Percentiles rank a stretch among this genome's conserved stretches.
Conservation (phyloP, 2,113 vertebrate species). For the Ardeotis arabs region DNA sequence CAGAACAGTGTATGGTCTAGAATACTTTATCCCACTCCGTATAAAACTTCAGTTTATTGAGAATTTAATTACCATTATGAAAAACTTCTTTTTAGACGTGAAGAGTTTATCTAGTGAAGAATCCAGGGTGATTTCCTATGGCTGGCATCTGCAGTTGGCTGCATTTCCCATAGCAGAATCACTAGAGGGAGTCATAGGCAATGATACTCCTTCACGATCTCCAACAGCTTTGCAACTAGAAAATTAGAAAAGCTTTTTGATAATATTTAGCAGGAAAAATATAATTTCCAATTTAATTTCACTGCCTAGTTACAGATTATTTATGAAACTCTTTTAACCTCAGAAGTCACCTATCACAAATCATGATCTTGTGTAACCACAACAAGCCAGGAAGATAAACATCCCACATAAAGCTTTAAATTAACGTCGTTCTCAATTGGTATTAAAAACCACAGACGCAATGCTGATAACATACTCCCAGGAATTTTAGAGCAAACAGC, state of each 20-base stretch:
- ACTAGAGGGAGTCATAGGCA: constrained; percentile 61
- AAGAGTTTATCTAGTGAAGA: neutral
- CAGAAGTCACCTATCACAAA: neutral
- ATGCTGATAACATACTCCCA: neutral
- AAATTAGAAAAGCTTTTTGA: neutral
- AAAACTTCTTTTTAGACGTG: neutral
- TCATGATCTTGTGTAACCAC: neutral
- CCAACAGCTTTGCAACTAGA: neutral
- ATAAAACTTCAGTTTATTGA: neutral
- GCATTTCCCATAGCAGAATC: constrained; percentile 16
- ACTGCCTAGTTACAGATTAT: neutral
- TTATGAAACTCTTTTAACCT: neutral
- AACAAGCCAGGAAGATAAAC: neutral
- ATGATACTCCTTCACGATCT: neutral
- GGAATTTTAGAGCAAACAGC: neutral
- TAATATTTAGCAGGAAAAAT: neutral
- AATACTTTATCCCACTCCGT: neutral
- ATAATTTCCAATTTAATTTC: constrained; percentile 23
- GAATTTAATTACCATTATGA: neutral
- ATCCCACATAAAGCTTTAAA: neutral
- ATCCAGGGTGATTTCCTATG: accelerated
- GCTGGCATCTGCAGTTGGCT: neutral
- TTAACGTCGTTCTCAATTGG: neutral
- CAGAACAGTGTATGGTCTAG: neutral
- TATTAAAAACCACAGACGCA: neutral